A percentile compares a stretch with the other conserved stretches of the same genome.
Evolutionary conservation across 2,888 invertebrate species (phyloP).

Genomic region (Lasioglossum leucozonium): DNA sequence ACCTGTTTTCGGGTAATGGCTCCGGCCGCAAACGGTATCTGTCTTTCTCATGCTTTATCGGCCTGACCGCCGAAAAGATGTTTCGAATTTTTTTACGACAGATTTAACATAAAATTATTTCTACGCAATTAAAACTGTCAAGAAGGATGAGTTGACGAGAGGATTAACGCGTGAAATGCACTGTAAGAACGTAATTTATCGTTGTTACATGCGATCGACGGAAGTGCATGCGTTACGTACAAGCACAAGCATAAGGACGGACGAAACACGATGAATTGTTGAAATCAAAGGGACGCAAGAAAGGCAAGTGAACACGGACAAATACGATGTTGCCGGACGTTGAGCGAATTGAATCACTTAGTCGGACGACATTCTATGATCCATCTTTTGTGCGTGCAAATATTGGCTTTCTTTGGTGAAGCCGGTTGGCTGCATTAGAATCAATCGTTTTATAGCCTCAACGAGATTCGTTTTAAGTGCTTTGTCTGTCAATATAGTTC

Average conservation of each 20-base stretch:
- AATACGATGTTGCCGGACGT: conserved; percentile 77
- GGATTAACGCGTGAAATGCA: neutral
- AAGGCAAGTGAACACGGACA: conserved; percentile 27
- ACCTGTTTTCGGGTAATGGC: conserved; percentile 6
- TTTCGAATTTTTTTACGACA: no score
- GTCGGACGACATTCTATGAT: conserved; percentile 83
- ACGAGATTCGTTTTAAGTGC: conserved; percentile 78
- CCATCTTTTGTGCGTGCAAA: conserved; percentile 83
- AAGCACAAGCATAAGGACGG: neutral
- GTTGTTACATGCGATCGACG: neutral
- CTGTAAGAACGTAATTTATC: neutral
- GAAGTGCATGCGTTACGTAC: neutral
- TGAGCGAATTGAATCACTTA: conserved; percentile 83
- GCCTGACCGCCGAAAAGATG: neutral
- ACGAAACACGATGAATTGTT: conserved; percentile 10
- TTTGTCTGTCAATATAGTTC: conserved; percentile 80
- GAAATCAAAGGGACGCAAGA: conserved; percentile 20
- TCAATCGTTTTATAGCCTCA: conserved; percentile 78
- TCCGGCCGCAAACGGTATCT: neutral
- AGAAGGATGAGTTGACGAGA: neutral
- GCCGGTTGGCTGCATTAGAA: conserved; percentile 77
- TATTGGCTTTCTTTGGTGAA: conserved; percentile 81
- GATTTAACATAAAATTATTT: no score
- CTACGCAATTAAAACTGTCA: no score
- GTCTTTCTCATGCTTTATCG: neutral